These are phyloP conservation scores for Rhinopomastus cyanomelas DNA, from an alignment of 2,113 vertebrate genomes.

Conservation along the genomic window DNA sequence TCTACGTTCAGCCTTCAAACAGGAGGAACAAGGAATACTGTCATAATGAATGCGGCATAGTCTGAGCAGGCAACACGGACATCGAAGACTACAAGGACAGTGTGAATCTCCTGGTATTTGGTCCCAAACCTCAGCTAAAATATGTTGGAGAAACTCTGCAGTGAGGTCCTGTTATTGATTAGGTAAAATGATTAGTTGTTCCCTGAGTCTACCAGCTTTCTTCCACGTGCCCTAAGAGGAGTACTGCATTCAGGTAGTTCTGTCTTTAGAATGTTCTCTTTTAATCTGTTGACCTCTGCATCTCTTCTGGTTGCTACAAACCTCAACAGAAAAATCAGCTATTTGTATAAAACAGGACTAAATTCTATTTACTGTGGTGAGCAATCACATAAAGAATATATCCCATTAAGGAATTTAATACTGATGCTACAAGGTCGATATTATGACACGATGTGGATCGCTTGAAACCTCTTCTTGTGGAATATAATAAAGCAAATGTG, in stretches of 20 bases:
- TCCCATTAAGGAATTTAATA: background rate
- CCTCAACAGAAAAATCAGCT: background rate
- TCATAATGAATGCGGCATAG: background rate
- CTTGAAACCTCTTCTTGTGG: background rate
- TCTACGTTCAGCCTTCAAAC: conserved; percentile 20
- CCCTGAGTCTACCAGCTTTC: background rate
- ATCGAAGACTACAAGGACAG: background rate
- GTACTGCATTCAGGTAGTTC: background rate
- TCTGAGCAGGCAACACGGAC: background rate
- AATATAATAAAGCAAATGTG: background rate
- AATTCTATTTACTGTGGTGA: background rate
- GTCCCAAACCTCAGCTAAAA: background rate
- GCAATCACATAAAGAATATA: background rate
- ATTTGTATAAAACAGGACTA: background rate
- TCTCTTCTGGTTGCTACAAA: background rate
- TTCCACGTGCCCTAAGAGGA: background rate
- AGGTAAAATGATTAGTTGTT: background rate
- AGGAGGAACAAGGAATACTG: background rate
- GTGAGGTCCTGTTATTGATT: background rate
- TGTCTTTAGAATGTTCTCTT: background rate
- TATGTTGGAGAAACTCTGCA: background rate
- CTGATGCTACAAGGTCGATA: background rate
- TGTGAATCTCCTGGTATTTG: background rate
- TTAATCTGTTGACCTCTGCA: background rate
- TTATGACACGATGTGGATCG: background rate